phyloP scores from a whole-genome alignment of 2,888 invertebrate genomes.

The Epirrhoe alternata region DNA sequence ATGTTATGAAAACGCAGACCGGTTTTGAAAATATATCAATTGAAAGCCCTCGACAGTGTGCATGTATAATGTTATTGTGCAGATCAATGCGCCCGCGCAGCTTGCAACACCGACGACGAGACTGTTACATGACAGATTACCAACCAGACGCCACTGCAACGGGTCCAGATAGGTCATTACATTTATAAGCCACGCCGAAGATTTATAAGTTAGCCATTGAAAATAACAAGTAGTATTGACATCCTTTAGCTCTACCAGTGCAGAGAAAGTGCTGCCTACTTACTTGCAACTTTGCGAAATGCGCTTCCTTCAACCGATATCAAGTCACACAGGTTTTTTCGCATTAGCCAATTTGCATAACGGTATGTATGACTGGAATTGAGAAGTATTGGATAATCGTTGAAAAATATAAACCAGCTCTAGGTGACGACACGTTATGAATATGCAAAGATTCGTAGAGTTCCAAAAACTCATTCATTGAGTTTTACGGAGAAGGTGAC shows the following conservation, averaged over 20 bases:
- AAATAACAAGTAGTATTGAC: constrained; percentile 21
- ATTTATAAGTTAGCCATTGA: constrained; percentile 35
- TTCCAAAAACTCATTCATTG: constrained; percentile 54
- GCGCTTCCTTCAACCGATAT: constrained; percentile 48
- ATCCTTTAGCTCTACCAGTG: constrained; percentile 30
- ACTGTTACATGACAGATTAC: constrained; percentile 69
- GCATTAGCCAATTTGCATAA: constrained; percentile 60
- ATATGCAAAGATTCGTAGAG: constrained; percentile 49
- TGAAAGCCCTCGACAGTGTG: constrained; percentile 72
- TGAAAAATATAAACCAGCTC: constrained; percentile 49
- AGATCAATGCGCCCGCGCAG: constrained; percentile 53
- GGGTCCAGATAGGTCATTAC: constrained; percentile 54
- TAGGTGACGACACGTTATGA: constrained; percentile 48
- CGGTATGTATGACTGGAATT: constrained; percentile 52
- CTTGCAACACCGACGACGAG: constrained; percentile 69
- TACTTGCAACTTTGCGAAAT: constrained; percentile 36
- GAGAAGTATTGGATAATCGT: constrained; percentile 53
- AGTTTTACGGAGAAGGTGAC: constrained; percentile 45
- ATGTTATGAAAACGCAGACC: constrained; percentile 80
- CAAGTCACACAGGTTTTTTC: constrained; percentile 55
- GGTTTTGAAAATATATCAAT: constrained; percentile 83
- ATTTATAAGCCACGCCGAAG: constrained; percentile 42
- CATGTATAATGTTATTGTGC: constrained; percentile 80
- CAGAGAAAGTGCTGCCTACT: constrained; percentile 49
- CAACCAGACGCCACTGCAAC: constrained; percentile 54